Base-by-base conservation (phyloP, 2,797 vertebrate species). In the Chrosomus eos region DNA sequence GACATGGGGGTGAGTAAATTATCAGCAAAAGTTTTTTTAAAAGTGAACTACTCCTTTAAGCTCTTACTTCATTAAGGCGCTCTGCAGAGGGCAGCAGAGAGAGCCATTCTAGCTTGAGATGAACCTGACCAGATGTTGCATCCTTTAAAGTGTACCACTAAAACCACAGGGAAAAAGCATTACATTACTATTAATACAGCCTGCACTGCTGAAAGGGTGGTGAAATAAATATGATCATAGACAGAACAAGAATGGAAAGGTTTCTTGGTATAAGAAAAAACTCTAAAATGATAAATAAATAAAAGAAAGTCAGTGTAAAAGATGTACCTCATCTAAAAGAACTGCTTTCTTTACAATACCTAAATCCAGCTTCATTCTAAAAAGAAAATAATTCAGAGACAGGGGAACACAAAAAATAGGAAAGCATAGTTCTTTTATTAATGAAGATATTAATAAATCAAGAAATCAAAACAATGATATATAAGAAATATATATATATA, bases 81-180 rank as follows among this genome's bases (percentile, higher is more conserved):
- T 96, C 96, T 87, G 95, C 92, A 90, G 96, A 95, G 48, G 95
- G 90, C 90, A 97, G 90, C 88, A 97, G 94, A 18, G 95, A 96
- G 66, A 99, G 96, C 98, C 98, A 99, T 88, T 99, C 97, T 87
- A 99, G 92, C 55, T 95, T 92, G 86, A 99, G 93, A 91, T 97
- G 97, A 79, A 99, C 93, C n/a, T 96, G 96, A 73, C 97, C 97
- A 19, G 94, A 94, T 8, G 94, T 91, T 6, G 95, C 94, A 28
- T 96, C 96, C 89, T 91, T 96, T 85, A 99, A 92, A 76, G 92
- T 94, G 87, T 96, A 98, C 97, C 98, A 99, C 98, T 99, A 91
- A 45, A 85, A 58, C 84, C 36, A 87, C 80, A 81, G 85, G 85
- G 75, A 88, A 74, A 81, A 31, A 23, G 45, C 72, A 43, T 71